A percentile compares a stretch with the other conserved stretches of the same genome.
Evolutionary conservation across 2,797 vertebrate genomes (phyloP).

Genomic region (Dendrocincla tyrannina): DNA sequence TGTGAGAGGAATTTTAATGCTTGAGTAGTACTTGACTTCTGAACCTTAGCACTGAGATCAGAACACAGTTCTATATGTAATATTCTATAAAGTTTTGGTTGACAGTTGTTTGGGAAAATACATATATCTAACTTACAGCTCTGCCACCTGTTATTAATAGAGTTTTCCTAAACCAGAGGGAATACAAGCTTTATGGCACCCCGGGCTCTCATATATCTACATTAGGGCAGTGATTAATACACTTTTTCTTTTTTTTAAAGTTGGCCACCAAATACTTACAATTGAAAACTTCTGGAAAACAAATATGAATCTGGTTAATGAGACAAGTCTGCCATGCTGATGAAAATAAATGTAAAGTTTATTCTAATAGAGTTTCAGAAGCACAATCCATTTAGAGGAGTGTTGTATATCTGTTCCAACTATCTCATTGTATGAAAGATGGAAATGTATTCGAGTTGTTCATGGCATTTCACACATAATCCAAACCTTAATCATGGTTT

Average conservation of each 20-base stretch:
- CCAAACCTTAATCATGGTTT: not conserved
- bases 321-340: constrained; percentile 56
- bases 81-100: not conserved
- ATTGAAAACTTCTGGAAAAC: constrained; percentile 49
- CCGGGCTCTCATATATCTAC: not conserved
- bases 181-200: constrained; percentile 23
- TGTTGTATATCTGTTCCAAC: not conserved
- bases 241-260: not conserved
- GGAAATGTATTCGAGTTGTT: not conserved
- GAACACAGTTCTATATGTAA: not conserved
- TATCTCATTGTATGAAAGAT: not conserved
- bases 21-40: not conserved
- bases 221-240: constrained; percentile 2
- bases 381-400: not conserved
- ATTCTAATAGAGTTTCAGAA: constrained; percentile 35
- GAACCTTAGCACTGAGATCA: not conserved
- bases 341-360: constrained; percentile 54
- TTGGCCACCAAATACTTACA: constrained; percentile 26
- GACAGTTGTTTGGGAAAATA: not conserved
- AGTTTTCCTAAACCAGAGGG: constrained; percentile 6
- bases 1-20: not conserved
- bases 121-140: not conserved
- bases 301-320: constrained; percentile 58
- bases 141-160: constrained; percentile 18
- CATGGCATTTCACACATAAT: not conserved